Evolutionary conservation across 2,797 vertebrate genomes (phyloP), one percentile per base, ranked within the genome.

Genomic region (Chaunax sp.): DNA sequence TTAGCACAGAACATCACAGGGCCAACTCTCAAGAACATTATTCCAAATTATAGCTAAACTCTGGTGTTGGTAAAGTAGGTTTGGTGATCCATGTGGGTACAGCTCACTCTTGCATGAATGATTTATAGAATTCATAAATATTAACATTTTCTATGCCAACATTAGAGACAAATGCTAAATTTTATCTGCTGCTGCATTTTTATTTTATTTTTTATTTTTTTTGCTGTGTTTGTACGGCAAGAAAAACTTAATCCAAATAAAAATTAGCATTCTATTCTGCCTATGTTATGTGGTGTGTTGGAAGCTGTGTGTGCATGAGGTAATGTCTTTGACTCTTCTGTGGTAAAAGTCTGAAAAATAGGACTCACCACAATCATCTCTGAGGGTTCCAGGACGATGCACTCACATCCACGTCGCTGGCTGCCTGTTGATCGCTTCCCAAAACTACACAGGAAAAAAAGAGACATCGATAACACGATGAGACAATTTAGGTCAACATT

Each of bases 341-440:
- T 41, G 55, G 38, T 57, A 47, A 61, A 69, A 60, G 30, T 40
- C 9, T 11, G 22, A 77, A 57, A 68, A 72, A 53, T 1, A 11
- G 0, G 44, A 92, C 97, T 97, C 94, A 99, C 97, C 97, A 99
- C 97, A 89, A 99, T 99, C 97, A 99, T 99, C 92, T 99, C 97
- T 75, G 97, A 99, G 59, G 97, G 97, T 88, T 99, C 97, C 88
- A 99, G 93, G 82, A 99, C 97, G 91, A 99, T 98, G 93, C 97
- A 99, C 92, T 99, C 97, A 90, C 97, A 98, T 88, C 97, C 97
- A 64, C 97, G 97, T 18, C 97, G 94, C 82, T 98, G 95, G 89
- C 97, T 98, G 87, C 97, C 97, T 0, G 97, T 97, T 53, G 97
- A 98, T 52, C 97, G 94, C 81, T 99, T 99, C 78, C 97, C 97